A percentile compares a stretch with the other conserved stretches of the same genome.
Evolutionary conservation across 2,797 vertebrate genomes (phyloP).

Genomic region (Sebastes oblongus): DNA sequence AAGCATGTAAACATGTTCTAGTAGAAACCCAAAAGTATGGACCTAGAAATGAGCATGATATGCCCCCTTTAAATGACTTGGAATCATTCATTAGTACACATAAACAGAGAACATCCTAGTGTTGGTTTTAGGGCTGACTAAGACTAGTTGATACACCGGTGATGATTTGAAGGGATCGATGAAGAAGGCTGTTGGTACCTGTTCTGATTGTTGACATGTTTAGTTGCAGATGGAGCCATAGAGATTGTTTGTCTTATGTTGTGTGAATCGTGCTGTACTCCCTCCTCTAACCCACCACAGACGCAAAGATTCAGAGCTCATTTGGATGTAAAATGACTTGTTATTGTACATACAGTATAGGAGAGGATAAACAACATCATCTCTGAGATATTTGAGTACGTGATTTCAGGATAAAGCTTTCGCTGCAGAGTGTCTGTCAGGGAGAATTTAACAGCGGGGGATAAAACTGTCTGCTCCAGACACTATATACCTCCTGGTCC

Average conservation of each 20-base stretch:
- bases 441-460: constrained; percentile 60
- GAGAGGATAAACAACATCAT: constrained; percentile 28
- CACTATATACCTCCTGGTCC: constrained; percentile 67
- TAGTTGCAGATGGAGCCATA: not conserved
- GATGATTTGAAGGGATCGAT: not conserved
- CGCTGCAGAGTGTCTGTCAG: constrained; percentile 51
- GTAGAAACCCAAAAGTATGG: not conserved
- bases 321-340: constrained; percentile 10
- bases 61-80: not conserved
- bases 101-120: not conserved
- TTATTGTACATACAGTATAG: constrained; percentile 5
- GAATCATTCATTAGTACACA: not conserved
- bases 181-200: not conserved
- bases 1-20: not conserved
- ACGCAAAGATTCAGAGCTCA: constrained; percentile 10
- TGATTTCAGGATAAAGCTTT: constrained; percentile 29
- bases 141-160: not conserved
- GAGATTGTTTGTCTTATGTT: not conserved
- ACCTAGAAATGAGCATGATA: not conserved
- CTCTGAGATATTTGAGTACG: constrained; percentile 30
- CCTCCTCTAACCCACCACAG: constrained; percentile 37
- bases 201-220: not conserved
- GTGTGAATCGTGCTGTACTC: constrained; percentile 20
- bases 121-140: not conserved
- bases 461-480: constrained; percentile 55